Evolutionary conservation across 2,797 vertebrate species (phyloP).

Genomic region (Clarias pachynema): DNA sequence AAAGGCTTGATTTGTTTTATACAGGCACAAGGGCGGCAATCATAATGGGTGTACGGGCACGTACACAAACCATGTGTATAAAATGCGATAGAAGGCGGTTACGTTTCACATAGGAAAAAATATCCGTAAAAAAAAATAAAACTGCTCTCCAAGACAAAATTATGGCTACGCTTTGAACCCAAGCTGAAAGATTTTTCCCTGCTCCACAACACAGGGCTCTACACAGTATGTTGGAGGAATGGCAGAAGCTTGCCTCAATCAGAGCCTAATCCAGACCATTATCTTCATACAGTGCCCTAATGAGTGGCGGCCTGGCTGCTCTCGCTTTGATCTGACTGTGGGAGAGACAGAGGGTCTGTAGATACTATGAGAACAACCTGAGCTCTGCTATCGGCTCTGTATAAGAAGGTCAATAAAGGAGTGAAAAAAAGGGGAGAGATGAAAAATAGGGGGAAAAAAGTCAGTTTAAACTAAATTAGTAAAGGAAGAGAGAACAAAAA

Average conservation of each 20-base stretch:
- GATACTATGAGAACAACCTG: slow-evolving; percentile 31
- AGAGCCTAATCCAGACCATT: slow-evolving; percentile 70
- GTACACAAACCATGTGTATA: slow-evolving; percentile 40
- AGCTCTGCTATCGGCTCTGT: slow-evolving; percentile 20
- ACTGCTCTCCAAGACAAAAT: slow-evolving; percentile 48
- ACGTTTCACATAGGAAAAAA: slow-evolving; percentile 20
- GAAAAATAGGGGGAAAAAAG: slow-evolving; percentile 22
- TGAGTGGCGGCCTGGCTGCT: slow-evolving; percentile 57
- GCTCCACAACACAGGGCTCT: slow-evolving; percentile 27
- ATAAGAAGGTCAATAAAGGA: slow-evolving; percentile 23
- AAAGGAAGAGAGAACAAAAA: slow-evolving; percentile 25
- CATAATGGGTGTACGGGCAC: slow-evolving; percentile 1
- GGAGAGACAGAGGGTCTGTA: slow-evolving; percentile 32
- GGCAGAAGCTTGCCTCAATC: slow-evolving; percentile 64
- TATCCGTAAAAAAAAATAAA: slow-evolving; percentile 47
- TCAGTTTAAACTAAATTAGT: slow-evolving; percentile 1
- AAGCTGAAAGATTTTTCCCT: slow-evolving; percentile 32
- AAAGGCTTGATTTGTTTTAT: slow-evolving; percentile 36
- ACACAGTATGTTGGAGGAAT: slow-evolving; percentile 23
- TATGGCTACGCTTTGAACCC: slow-evolving; percentile 51
- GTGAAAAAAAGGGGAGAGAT: slow-evolving; percentile 1
- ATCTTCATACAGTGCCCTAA: slow-evolving; percentile 69
- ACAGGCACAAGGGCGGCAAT: slow-evolving; percentile 8
- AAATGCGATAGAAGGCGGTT: slow-evolving; percentile 26
- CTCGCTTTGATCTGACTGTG: slow-evolving; percentile 54